Evolutionary conservation across 2,888 invertebrate genomes (phyloP), one percentile per base, ranked within the genome.

Genomic region (Drosophila colorata): DNA sequence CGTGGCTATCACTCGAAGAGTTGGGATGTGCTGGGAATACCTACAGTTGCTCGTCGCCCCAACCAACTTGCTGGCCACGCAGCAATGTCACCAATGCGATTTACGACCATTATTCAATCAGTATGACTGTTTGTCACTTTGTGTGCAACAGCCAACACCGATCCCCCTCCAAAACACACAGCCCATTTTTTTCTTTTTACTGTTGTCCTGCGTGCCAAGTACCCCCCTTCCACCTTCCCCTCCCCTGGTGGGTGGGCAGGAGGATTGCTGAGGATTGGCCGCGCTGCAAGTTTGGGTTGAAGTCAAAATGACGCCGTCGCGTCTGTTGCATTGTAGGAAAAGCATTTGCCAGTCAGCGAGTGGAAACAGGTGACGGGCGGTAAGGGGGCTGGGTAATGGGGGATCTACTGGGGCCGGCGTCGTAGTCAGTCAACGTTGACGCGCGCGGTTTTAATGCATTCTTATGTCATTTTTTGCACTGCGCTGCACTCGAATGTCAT

Each of bases 51-150:
- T 11, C 0, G 11, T 1, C 20, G 4, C n/a, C 16, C 3, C 11
- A 11, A 14, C 33, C 8, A 33, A 28, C 18, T 18, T 33, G 44
- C 43, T 49, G 67, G 64, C 71, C 73, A 67, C 52, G 48, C 65
- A 74, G 81, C 81, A 66, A 69, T 85, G 89, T 85, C 88, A 74
- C 79, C 89, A 89, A 87, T 85, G 89, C 85, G 89, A 85, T 85
- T 85, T 85, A 87, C 89, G 88, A 89, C 85, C 89, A 85, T 85
- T 85, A 85, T 85, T 85, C 85, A 85, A 85, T 85, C 85, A 85
- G 85, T 89, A 85, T 87, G 85, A 85, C 85, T 89, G 88, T 85
- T 89, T 85, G 85, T 85, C 89, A 85, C 89, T 85, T 81, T 89
- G 85, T 85, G 79, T 79, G 74, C 81, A 70, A 65, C 61, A 69